Evolutionary conservation across 2,888 invertebrate genomes (phyloP).

Genomic region (Crioceris asparagi): DNA sequence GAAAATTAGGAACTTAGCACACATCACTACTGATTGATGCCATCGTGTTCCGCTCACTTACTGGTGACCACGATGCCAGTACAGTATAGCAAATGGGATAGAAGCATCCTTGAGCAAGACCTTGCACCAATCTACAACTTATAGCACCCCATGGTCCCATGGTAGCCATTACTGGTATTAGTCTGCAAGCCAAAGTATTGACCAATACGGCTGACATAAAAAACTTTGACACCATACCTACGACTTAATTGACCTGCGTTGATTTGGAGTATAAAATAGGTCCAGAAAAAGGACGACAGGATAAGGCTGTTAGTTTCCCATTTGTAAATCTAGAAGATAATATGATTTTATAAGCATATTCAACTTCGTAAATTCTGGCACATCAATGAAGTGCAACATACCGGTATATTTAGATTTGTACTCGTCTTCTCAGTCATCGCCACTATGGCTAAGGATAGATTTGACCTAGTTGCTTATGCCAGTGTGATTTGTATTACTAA

Average conservation of each 20-base stretch:
- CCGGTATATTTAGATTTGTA: too few species aligned
- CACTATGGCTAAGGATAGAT: too few species aligned
- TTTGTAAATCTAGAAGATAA: constrained; percentile 36
- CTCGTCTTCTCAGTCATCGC: too few species aligned
- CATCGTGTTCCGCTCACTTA: constrained; percentile 55
- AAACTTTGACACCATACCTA: constrained; percentile 59
- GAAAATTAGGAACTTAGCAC: too few species aligned
- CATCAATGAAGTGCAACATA: too few species aligned
- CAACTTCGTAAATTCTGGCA: too few species aligned
- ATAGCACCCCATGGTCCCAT: constrained; percentile 52
- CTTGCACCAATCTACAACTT: constrained; percentile 55
- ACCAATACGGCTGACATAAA: constrained; percentile 44
- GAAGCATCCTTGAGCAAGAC: constrained; percentile 62
- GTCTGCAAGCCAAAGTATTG: constrained; percentile 53
- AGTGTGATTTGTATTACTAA: too few species aligned
- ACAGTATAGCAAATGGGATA: constrained; percentile 61
- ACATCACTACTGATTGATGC: constrained; percentile 55
- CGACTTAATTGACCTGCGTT: constrained; percentile 61
- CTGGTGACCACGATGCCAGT: constrained; percentile 63
- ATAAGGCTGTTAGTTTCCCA: constrained; percentile 39
- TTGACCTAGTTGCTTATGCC: too few species aligned
- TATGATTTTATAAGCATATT: too few species aligned
- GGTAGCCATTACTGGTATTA: constrained; percentile 55
- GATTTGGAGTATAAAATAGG: constrained; percentile 63
- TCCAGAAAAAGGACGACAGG: constrained; percentile 70